Conservation (phyloP, 2,888 invertebrate species). For the Lepidochitona cinerea region DNA sequence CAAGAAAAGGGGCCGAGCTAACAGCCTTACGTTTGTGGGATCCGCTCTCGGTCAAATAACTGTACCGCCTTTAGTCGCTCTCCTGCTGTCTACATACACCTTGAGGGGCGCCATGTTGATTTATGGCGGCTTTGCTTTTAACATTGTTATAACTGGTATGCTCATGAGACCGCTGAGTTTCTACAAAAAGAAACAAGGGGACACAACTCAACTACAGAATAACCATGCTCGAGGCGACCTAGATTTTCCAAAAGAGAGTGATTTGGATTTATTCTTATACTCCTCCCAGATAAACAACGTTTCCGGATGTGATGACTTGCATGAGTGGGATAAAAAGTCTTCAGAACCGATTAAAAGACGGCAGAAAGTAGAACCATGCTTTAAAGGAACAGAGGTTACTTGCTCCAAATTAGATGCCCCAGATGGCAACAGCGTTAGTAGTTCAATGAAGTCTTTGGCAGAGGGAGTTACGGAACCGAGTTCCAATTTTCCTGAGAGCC, state of each 20-base stretch:
- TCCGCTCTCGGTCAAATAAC: background rate
- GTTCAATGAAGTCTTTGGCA: background rate
- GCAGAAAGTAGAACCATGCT: background rate
- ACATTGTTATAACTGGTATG: background rate
- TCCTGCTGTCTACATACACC: background rate
- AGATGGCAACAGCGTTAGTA: background rate
- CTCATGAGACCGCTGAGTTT: background rate
- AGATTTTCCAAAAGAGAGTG: no score
- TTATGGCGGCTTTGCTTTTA: background rate
- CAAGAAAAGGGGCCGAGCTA: background rate
- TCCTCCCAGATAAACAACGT: no score
- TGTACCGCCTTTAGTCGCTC: background rate
- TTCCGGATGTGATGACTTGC: no score
- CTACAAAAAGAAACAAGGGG: background rate
- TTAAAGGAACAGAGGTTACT: no score
- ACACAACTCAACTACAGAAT: no score
- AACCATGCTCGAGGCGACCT: no score
- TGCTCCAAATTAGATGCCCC: background rate
- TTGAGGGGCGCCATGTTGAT: background rate
- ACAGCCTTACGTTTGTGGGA: background rate
- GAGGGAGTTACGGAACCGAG: background rate
- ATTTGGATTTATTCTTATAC: no score
- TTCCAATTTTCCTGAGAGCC: background rate
- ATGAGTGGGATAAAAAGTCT: background rate
- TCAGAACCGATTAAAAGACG: background rate